Evolutionary conservation across 2,113 vertebrate genomes (phyloP), one percentile per base, ranked within the genome.

Genomic region (Microcebus murinus): DNA sequence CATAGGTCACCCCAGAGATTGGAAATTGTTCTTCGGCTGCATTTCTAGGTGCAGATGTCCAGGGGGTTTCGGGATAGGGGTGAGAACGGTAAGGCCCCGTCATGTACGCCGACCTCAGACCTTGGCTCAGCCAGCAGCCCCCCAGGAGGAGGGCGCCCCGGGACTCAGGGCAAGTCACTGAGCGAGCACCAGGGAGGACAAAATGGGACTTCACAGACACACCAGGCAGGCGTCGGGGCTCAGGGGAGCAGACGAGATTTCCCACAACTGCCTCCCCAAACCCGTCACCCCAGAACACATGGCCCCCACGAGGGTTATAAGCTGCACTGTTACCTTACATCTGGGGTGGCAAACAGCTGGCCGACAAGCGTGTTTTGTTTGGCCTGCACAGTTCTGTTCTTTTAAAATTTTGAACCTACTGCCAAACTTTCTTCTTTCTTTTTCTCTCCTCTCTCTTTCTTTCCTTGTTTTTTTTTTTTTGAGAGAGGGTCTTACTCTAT

Each of bases 171-270:
- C 1, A 3, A n/a, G 74, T 21, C 73, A 31, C 59, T 1, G 50
- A 48, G 48, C 8, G 1, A 63, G 80, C 7, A 48, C 15, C 48
- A 5, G 3, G 73, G 52, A 79, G 17, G 45, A 42, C 3, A 5
- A 6, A 48, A 23, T 4, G 61, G n/a, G 25, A 55, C 8, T 39
- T 52, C 74, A 18, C 7, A 50, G 73, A 27, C 27, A 13, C 1
- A 6, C 4, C 23, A 8, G 0, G 5, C 20, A 73, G 55, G 65
- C 3, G 23, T 36, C 2, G 0, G 3, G 21, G 42, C 77, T 65
- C 20, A 57, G 36, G n/a, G 52, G 27, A 82, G 25, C 45, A 45
- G 63, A 21, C 25, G 55, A 55, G 48, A 21, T 14, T 10, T 50
- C 92, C 68, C 39, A 34, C 25, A 4, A 36, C 31, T 0, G 29